phyloP scores from a whole-genome alignment of 1,140 invertebrate genomes.

The Pachyrhynchus sulphureomaculatus region DNA sequence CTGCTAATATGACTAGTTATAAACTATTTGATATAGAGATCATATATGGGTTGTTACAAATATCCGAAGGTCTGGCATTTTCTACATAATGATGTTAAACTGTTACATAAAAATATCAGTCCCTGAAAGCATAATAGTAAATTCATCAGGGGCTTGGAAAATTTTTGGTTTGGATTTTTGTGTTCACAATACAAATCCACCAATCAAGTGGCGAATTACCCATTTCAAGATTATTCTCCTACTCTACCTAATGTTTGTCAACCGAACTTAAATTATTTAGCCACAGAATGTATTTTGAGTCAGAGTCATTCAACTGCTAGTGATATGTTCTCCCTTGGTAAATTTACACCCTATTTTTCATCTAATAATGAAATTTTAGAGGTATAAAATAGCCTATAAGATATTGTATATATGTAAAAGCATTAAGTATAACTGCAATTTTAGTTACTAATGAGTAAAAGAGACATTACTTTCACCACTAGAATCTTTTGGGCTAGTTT shows the following conservation, averaged over 20 bases:
- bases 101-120: conserved; percentile 91
- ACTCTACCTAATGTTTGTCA: conserved; percentile 74
- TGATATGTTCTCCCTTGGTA: conserved; percentile 82
- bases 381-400: no score
- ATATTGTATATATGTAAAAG: no score
- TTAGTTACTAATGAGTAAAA: no score
- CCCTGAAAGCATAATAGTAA: conserved; percentile 90
- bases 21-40: conserved; percentile 83
- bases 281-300: conserved; percentile 77
- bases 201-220: conserved; percentile 72
- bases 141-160: conserved; percentile 94
- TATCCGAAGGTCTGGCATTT: conserved; percentile 91
- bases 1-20: conserved; percentile 69
- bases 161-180: conserved; percentile 95
- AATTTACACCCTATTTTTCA: no score
- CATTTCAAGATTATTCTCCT: conserved; percentile 75
- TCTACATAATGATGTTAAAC: conserved; percentile 89
- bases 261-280: conserved; percentile 81
- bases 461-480: no score
- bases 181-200: conserved; percentile 65
- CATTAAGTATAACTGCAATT: no score
- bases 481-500: no score
- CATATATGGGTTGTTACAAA: conserved; percentile 91
- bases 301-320: conserved; percentile 72
- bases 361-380: no score